Percentiles rank a stretch among this genome's conserved stretches.
These are phyloP conservation scores for Spodoptera littoralis DNA, from an alignment of 2,888 invertebrate genomes.

Conservation along the genomic window DNA sequence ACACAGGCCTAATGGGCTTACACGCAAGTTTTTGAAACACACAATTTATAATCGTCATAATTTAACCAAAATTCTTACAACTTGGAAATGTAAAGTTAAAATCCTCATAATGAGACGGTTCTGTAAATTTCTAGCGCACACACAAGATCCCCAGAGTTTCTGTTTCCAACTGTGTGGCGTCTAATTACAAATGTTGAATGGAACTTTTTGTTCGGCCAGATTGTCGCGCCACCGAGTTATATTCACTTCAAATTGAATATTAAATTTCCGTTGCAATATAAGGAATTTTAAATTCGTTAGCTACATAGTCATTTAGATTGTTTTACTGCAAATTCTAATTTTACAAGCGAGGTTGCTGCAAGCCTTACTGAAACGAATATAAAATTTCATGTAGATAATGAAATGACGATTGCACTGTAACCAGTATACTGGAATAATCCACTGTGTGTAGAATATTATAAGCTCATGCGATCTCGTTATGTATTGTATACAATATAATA, in stretches of 20 bases:
- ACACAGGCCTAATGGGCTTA: neutral
- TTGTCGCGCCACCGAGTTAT: conserved; percentile 78
- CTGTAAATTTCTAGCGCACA: conserved; percentile 62
- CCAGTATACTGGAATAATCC: neutral
- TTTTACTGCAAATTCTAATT: conserved; percentile 43
- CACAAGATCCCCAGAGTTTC: conserved; percentile 58
- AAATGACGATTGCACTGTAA: conserved; percentile 1
- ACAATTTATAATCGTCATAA: neutral
- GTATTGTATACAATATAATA: conserved; percentile 27
- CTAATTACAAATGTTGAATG: conserved; percentile 83
- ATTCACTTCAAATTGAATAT: conserved; percentile 82
- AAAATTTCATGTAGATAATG: conserved; percentile 7
- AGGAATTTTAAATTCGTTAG: conserved; percentile 60
- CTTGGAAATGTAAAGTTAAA: conserved; percentile 12
- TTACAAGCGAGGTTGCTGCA: conserved; percentile 20
- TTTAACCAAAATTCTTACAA: neutral
- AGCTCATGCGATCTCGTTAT: conserved; percentile 11
- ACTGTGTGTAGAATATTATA: conserved; percentile 12
- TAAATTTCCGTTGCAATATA: conserved; percentile 68
- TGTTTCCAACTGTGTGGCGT: conserved; percentile 67
- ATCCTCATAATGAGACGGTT: conserved; percentile 21
- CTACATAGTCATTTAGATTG: conserved; percentile 49
- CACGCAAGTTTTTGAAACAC: conserved; percentile 1
- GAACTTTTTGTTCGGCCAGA: conserved; percentile 80
- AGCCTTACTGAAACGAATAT: conserved; percentile 9